Base-by-base conservation (phyloP, 2,797 vertebrate genomes). In the Chiloscyllium punctatum region DNA sequence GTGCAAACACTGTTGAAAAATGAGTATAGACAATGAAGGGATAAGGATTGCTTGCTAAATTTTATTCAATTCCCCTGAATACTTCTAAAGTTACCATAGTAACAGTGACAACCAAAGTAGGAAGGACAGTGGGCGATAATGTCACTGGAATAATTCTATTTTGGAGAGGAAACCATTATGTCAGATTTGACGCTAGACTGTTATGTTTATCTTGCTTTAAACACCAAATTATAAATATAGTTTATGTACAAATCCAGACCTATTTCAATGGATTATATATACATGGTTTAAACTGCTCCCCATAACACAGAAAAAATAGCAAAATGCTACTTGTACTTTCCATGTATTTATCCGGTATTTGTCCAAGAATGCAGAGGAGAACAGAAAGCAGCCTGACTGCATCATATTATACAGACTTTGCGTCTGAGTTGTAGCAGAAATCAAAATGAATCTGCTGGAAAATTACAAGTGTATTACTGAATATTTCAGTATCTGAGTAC, bases 51-150 rank as follows among this genome's bases (percentile, higher is more conserved):
- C 53, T 66, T n/a, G n/a, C 57, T 18, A 66, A 66, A 62, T 91
- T 91, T 91, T n/a, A 91, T 91, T 57, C 3, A 91, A 91, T 66
- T 66, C 53, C 13, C 30, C 30, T 57, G 30, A 66, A 66, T 4
- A 16, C 57, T 21, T 87, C 48, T 66, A n/a, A 91, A n/a, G 57
- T 91, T 91, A 66, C 88, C 57, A 91, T 66, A 91, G 88, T 84
- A 23, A 84, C 53, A 90, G n/a, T 62, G 25, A n/a, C 30, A 91
- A 37, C 30, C 53, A 91, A 91, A 66, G 88, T 30, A 66, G 53
- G 30, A 66, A 57, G 5, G 13, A 91, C 33, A 62, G 27, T 6
- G 57, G 88, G 57, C 57, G 16, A 91, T 62, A 91, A 62, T 66
- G 57, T 66, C 30, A 66, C 33, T 33, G 57, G 88, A 91, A 91